Evolutionary conservation across 2,113 vertebrate species (phyloP).

Genomic region (Rutilus rutilus): DNA sequence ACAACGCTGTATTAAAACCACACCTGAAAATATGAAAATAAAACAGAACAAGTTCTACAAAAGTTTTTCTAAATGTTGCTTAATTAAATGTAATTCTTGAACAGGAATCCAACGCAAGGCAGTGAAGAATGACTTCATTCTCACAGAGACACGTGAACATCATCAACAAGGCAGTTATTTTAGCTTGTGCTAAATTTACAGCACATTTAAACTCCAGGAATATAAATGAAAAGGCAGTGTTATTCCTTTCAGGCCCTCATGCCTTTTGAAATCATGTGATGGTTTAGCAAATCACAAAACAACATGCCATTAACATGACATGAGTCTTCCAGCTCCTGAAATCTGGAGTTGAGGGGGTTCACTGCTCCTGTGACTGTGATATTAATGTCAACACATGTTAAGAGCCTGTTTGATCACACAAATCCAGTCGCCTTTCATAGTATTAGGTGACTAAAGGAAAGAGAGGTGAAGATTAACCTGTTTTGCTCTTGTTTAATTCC

Average conservation of each 20-base stretch:
- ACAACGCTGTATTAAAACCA: neutral
- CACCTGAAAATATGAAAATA: neutral
- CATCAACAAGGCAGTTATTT: neutral
- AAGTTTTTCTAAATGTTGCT: neutral
- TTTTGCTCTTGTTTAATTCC: neutral
- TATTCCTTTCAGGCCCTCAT: neutral
- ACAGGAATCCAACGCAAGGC: neutral
- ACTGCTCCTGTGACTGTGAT: neutral
- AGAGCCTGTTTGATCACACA: constrained; percentile 29
- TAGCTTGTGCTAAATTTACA: neutral
- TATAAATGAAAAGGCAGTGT: neutral
- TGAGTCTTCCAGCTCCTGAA: neutral
- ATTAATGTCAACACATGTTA: constrained; percentile 27
- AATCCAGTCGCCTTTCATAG: constrained; percentile 10
- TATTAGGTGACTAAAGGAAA: constrained; percentile 8
- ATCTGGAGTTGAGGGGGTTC: constrained; percentile 17
- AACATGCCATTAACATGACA: neutral
- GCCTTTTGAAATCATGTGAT: neutral
- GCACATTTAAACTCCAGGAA: neutral
- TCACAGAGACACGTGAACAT: neutral
- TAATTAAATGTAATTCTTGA: neutral
- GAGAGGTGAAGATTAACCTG: constrained; percentile 29
- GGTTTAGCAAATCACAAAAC: constrained; percentile 7
- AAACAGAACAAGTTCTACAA: neutral
- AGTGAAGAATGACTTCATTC: neutral